These are phyloP conservation scores for Gila orcuttii DNA, from an alignment of 2,113 vertebrate genomes.

Conservation along the genomic window DNA sequence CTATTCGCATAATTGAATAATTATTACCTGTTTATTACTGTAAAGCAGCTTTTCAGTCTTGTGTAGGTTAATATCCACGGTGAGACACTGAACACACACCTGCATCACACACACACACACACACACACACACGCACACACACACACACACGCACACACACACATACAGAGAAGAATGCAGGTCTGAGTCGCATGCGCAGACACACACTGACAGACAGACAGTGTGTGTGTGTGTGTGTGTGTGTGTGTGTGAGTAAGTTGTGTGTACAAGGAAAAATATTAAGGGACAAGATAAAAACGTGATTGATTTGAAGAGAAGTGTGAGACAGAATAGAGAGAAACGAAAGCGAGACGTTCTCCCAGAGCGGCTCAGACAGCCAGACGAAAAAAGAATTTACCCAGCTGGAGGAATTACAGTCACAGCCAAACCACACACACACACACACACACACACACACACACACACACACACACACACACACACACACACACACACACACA, in stretches of 20 bases:
- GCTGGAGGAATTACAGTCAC: conserved; percentile 81
- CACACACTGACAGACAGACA: neutral
- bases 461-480: conserved; percentile 33
- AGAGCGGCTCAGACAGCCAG: conserved; percentile 80
- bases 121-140: neutral
- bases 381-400: conserved; percentile 91
- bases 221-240: neutral
- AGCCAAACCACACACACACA: conserved; percentile 77
- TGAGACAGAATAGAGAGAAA: conserved; percentile 44
- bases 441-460: neutral
- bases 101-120: neutral
- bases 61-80: neutral
- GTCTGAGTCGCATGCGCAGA: neutral
- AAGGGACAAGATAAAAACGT: neutral
- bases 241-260: too few relatives aligned
- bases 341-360: conserved; percentile 65
- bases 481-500: conserved; percentile 56
- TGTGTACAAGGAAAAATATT: neutral
- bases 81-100: conserved; percentile 1
- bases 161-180: neutral
- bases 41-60: neutral
- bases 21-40: too few relatives aligned
- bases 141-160: too few relatives aligned
- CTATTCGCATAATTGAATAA: too few relatives aligned
- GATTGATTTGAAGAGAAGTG: neutral